phyloP scores from a whole-genome alignment of 1,140 invertebrate genomes.

The Acarapis woodi region DNA sequence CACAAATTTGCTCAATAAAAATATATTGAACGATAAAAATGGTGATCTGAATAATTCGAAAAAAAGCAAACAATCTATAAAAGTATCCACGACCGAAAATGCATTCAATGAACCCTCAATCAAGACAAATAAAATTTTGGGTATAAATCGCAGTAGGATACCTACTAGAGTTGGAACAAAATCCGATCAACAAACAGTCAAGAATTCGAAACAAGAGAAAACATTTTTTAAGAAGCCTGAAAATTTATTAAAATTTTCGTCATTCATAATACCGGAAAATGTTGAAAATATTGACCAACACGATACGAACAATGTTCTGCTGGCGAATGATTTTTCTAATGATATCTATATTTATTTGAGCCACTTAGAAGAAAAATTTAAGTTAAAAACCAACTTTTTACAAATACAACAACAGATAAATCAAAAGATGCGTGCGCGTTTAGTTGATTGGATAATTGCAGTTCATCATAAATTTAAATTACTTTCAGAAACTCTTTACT shows the following conservation, averaged over 20 bases:
- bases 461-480: slow-evolving; percentile 64
- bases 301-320: slow-evolving; percentile 36
- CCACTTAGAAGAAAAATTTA: slow-evolving; percentile 28
- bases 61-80: no score
- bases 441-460: slow-evolving; percentile 79
- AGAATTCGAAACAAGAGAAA: no score
- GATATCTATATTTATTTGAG: slow-evolving; percentile 54
- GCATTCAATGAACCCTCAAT: no score
- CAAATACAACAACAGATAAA: slow-evolving; percentile 25
- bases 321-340: slow-evolving; percentile 48
- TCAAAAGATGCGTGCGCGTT: slow-evolving; percentile 51
- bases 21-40: no score
- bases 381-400: slow-evolving; percentile 9
- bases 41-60: no score
- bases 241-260: not conserved
- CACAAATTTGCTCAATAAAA: no score
- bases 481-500: slow-evolving; percentile 61
- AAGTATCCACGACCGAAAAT: no score
- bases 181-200: no score
- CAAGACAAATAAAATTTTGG: no score
- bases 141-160: no score
- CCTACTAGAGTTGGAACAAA: no score
- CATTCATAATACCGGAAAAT: slow-evolving; percentile 9
- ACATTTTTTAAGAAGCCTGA: no score
- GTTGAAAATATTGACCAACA: slow-evolving; percentile 39